Evolutionary conservation across 1,140 invertebrate species (phyloP).

Genomic region (Ostrea edulis): DNA sequence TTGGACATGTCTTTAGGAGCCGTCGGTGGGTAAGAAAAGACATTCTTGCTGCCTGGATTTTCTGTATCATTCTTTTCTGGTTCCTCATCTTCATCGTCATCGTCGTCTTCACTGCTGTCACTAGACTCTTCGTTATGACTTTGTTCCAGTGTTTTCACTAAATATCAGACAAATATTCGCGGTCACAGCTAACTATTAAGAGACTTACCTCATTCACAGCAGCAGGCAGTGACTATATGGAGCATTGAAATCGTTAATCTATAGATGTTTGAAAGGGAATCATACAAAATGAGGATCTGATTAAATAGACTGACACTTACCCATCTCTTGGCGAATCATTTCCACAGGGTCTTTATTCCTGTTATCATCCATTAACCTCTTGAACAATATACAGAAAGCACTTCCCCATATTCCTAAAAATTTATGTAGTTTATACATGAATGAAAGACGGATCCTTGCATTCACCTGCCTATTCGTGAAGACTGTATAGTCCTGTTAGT

Average conservation of each 20-base stretch:
- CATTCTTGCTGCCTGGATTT: neutral
- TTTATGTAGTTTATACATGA: too few species aligned
- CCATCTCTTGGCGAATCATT: slow-evolving; percentile 77
- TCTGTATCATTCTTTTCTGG: neutral
- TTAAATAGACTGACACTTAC: slow-evolving; percentile 62
- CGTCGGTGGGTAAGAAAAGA: neutral
- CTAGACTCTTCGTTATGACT: slow-evolving; percentile 65
- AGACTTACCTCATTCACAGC: too few species aligned
- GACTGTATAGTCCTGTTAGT: too few species aligned
- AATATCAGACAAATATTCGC: neutral
- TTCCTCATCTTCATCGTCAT: slow-evolving; percentile 45
- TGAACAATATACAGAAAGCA: slow-evolving; percentile 81
- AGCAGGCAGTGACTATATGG: too few species aligned
- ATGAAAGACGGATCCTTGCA: neutral
- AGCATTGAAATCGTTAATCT: too few species aligned
- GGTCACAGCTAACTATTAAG: neutral
- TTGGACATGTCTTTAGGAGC: neutral
- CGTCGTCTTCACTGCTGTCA: slow-evolving; percentile 68
- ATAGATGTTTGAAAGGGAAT: too few species aligned
- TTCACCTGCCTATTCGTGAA: too few species aligned
- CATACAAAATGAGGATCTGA: too few species aligned
- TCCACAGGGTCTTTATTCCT: slow-evolving; percentile 77
- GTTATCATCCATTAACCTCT: slow-evolving; percentile 78
- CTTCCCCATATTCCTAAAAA: slow-evolving; percentile 81
- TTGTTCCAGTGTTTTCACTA: slow-evolving; percentile 65